Percentiles rank a stretch among this genome's conserved stretches.
Conservation (phyloP, 2,888 invertebrate species). For the Ecdyonurus torrentis region DNA sequence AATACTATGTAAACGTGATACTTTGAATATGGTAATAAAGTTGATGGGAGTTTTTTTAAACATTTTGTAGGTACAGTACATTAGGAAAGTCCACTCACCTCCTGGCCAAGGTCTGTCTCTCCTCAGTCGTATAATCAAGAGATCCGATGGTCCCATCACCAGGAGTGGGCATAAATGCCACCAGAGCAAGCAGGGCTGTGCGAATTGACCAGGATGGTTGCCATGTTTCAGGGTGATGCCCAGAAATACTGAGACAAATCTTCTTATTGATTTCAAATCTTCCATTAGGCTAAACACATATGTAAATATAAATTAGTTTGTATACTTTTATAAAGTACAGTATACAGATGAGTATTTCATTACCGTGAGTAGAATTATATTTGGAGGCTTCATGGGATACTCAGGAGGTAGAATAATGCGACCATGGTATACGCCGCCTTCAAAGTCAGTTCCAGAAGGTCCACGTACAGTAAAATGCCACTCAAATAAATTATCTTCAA, state of each 20-base stretch:
- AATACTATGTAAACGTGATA: too few relatives aligned
- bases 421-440: slow-evolving; percentile 83
- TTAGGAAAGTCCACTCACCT: slow-evolving; percentile 32
- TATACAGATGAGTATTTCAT: slow-evolving; percentile 15
- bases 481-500: slow-evolving; percentile 91
- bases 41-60: too few relatives aligned
- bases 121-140: slow-evolving; percentile 71
- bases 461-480: slow-evolving; percentile 96
- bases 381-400: slow-evolving; percentile 95
- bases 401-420: slow-evolving; percentile 80
- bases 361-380: slow-evolving; percentile 80
- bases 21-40: too few relatives aligned
- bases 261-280: slow-evolving; percentile 87
- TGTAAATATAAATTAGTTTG: background rate
- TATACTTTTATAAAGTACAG: background rate
- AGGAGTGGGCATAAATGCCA: slow-evolving; percentile 87
- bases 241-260: slow-evolving; percentile 89
- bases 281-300: slow-evolving; percentile 59
- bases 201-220: slow-evolving; percentile 94
- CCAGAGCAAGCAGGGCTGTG: slow-evolving; percentile 77
- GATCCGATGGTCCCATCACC: slow-evolving; percentile 83
- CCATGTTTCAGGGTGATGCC: slow-evolving; percentile 96
- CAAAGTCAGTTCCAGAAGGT: slow-evolving; percentile 74
- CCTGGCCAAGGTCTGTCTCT: slow-evolving; percentile 61
- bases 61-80: background rate